These are phyloP conservation scores for Acrocephalus scirpaceus DNA, from an alignment of 2,797 vertebrate species.

Conservation along the genomic window DNA sequence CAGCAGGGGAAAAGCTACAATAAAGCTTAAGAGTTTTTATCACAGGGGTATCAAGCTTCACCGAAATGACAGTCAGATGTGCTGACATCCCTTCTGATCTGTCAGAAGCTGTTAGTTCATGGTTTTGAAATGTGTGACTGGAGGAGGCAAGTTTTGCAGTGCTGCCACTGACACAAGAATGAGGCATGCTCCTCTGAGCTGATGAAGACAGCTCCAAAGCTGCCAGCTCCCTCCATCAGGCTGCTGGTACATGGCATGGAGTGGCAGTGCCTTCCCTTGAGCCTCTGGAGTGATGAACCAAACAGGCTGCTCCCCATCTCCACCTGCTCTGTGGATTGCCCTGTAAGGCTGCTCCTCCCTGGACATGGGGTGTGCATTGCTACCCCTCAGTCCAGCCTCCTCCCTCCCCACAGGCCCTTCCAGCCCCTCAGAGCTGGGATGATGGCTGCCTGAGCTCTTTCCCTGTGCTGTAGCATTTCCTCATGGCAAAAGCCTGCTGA, in stretches of 20 bases:
- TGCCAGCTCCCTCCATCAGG: background rate
- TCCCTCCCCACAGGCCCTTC: background rate
- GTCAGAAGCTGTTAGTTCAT: slow-evolving; percentile 17
- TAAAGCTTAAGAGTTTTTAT: background rate
- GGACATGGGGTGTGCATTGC: background rate
- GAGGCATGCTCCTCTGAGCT: background rate
- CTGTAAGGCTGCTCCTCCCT: background rate
- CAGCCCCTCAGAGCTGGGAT: background rate
- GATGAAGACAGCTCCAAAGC: background rate
- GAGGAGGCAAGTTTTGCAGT: background rate
- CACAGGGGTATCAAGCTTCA: background rate
- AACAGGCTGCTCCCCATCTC: background rate
- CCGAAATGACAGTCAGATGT: slow-evolving; percentile 1
- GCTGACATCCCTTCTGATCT: slow-evolving; percentile 5
- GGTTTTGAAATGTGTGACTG: slow-evolving; percentile 25
- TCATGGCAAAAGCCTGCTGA: background rate
- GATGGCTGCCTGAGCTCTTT: background rate
- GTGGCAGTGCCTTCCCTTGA: background rate
- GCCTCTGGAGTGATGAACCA: background rate
- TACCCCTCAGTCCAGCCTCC: rapidly evolving
- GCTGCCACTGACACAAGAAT: background rate
- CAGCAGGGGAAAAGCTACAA: background rate
- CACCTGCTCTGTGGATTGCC: background rate
- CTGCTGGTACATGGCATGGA: background rate
- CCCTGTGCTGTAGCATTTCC: background rate